Percentiles rank a stretch among this genome's conserved stretches.
Evolutionary conservation across 1,140 invertebrate species (phyloP).

Genomic region (Sweltsa coloradensis): DNA sequence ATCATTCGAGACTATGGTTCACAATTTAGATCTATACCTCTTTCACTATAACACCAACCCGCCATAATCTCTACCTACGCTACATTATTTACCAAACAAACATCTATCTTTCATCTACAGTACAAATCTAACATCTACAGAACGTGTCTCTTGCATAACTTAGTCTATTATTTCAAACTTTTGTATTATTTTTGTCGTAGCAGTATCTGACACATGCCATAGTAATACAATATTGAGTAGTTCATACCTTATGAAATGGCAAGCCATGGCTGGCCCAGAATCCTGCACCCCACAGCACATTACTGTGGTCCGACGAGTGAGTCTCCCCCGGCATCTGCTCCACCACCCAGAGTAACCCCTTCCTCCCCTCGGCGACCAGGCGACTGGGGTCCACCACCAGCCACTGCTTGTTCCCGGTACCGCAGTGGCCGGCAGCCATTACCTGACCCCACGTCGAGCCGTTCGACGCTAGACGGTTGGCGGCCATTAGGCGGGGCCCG

Average conservation of each 20-base stretch:
- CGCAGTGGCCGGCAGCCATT: conserved; percentile 55
- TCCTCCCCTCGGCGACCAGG: conserved; percentile 25
- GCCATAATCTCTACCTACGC: too few relatives aligned
- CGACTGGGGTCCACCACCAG: conserved; percentile 52
- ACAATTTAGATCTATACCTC: too few relatives aligned
- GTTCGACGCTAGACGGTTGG: conserved; percentile 65
- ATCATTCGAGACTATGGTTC: too few relatives aligned
- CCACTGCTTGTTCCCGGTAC: conserved; percentile 85
- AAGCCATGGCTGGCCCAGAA: conserved; percentile 74
- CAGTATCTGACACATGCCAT: too few relatives aligned
- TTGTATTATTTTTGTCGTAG: too few relatives aligned
- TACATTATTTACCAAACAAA: too few relatives aligned
- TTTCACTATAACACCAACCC: too few relatives aligned
- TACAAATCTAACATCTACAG: too few relatives aligned
- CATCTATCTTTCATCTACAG: too few relatives aligned
- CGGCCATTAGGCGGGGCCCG: conserved; percentile 69
- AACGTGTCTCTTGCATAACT: too few relatives aligned
- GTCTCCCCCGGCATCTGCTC: conserved; percentile 71
- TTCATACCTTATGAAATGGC: conserved; percentile 52
- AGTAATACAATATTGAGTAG: too few relatives aligned
- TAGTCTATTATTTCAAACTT: too few relatives aligned
- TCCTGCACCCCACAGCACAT: conserved; percentile 44
- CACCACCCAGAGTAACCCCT: conserved; percentile 57
- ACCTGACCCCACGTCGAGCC: conserved; percentile 57
- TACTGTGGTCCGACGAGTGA: conserved; percentile 52